phyloP scores from a whole-genome alignment of 2,888 invertebrate species.

The Actias luna region DNA sequence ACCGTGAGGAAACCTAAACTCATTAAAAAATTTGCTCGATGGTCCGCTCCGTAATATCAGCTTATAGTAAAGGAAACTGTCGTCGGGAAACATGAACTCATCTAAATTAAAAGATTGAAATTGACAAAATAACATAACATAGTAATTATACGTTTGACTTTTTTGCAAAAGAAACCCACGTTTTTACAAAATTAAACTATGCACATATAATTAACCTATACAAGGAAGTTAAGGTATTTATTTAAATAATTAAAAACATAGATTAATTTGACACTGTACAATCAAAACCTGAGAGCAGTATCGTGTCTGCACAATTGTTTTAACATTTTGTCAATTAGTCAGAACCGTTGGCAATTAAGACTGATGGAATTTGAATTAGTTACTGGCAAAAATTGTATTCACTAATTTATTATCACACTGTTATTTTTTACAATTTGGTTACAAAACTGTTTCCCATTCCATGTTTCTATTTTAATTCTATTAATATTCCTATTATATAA shows the following conservation, averaged over 20 bases:
- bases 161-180: no score
- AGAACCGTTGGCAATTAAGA: slow-evolving; percentile 25
- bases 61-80: no score
- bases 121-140: no score
- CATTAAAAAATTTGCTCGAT: no score
- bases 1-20: no score
- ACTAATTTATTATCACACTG: not conserved
- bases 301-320: slow-evolving; percentile 44
- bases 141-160: no score
- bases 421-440: not conserved
- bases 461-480: no score
- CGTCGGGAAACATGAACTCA: no score
- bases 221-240: not conserved
- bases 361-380: slow-evolving; percentile 7
- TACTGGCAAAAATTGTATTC: not conserved
- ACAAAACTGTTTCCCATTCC: not conserved
- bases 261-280: slow-evolving; percentile 23
- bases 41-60: no score
- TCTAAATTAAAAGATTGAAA: no score
- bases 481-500: no score
- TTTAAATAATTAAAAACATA: not conserved
- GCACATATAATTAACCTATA: not conserved
- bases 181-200: not conserved
- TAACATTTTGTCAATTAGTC: slow-evolving; percentile 40
- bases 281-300: slow-evolving; percentile 46